A percentile compares a stretch with the other conserved stretches of the same genome.
These are phyloP conservation scores for Siniperca knerii DNA, from an alignment of 2,113 vertebrate species.

Conservation along the genomic window DNA sequence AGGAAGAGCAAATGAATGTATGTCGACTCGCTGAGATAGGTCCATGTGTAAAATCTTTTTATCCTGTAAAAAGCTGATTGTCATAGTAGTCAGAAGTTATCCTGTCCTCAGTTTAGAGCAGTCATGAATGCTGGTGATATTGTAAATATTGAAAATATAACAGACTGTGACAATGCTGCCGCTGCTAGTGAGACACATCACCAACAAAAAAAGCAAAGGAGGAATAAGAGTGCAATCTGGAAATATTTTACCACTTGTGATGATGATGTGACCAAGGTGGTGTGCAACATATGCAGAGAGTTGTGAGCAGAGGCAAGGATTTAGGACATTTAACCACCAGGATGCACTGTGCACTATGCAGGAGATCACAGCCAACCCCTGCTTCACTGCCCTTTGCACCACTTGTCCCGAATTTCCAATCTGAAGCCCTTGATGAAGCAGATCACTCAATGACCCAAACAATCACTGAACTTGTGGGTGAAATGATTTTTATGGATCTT, in stretches of 20 bases:
- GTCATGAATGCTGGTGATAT: not conserved
- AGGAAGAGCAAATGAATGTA: not conserved
- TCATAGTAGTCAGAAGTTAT: not conserved
- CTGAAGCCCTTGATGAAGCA: not conserved
- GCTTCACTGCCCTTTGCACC: not conserved
- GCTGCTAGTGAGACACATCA: not conserved
- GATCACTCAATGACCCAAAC: not conserved
- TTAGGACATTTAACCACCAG: slow-evolving; percentile 1
- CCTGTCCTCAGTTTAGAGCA: not conserved
- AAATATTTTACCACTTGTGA: not conserved
- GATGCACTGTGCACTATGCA: not conserved
- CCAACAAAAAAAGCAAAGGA: not conserved
- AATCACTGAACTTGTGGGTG: not conserved
- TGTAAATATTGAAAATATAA: not conserved
- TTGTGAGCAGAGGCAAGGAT: slow-evolving; percentile 15
- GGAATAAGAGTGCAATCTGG: slow-evolving; percentile 2
- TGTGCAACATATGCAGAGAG: slow-evolving; percentile 3
- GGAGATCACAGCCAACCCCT: not conserved
- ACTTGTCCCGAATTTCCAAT: not conserved
- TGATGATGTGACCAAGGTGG: not conserved
- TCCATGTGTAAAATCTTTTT: not conserved
- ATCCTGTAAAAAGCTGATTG: not conserved
- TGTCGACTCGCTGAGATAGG: not conserved
- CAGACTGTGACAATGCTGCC: not conserved
- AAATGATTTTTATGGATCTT: slow-evolving; percentile 3